A percentile compares a stretch with the other conserved stretches of the same genome.
These are phyloP conservation scores for Tachycineta bicolor DNA, from an alignment of 2,113 vertebrate species.

Conservation along the genomic window DNA sequence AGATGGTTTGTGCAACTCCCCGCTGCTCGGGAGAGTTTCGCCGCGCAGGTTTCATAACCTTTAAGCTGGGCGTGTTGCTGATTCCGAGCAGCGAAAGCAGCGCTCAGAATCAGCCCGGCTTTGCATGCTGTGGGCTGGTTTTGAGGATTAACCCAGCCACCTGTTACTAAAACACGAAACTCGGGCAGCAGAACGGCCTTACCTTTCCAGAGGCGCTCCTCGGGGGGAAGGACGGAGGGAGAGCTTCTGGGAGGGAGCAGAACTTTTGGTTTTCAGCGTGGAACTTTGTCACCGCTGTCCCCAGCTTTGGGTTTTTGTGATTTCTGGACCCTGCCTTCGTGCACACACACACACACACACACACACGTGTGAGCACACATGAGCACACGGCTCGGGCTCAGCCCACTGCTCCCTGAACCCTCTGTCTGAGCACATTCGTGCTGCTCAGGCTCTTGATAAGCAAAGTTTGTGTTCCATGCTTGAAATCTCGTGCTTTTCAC, in stretches of 20 bases:
- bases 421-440: background rate
- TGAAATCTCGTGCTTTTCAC: background rate
- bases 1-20: background rate
- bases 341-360: background rate
- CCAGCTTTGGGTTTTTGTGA: background rate
- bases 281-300: background rate
- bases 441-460: background rate
- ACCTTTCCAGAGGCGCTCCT: background rate
- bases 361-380: background rate
- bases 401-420: accelerated
- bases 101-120: background rate
- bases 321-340: background rate
- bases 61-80: conserved; percentile 33
- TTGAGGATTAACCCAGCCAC: conserved; percentile 16
- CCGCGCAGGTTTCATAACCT: conserved; percentile 17
- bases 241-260: accelerated
- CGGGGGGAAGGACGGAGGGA: background rate
- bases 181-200: background rate
- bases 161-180: conserved; percentile 29
- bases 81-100: background rate
- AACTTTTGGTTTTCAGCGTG: background rate
- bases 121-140: background rate
- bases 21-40: background rate
- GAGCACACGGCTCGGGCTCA: background rate
- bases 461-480: accelerated